Evolutionary conservation across 2,888 invertebrate species (phyloP), one percentile per base, ranked within the genome.

Genomic region (Pogonocherus hispidulus): DNA sequence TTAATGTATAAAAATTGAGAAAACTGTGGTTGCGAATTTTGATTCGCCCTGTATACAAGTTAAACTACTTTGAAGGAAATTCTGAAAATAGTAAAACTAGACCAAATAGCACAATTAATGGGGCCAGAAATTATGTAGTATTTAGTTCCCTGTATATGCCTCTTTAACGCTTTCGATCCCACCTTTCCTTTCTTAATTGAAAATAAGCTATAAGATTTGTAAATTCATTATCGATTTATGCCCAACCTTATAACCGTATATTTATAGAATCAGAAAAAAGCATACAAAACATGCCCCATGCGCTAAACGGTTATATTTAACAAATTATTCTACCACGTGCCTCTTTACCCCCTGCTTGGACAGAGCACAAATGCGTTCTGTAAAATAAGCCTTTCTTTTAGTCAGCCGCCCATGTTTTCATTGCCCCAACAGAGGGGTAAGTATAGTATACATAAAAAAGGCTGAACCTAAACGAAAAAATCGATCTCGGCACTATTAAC

Each of bases 291-390:
- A 54, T 60, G 60, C 60, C 59, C 44, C 60, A 60, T 54, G 60
- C 60, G 66, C 66, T 54, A 52, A 66, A 54, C 66, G 46, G 66
- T 52, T 66, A 66, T 66, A 66, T 60, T 60, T 66, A 62, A 62
- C 62, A 62, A 51, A 62, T 32, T 46, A 20, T 22, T 18, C 51
- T 51, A 62, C 37, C 62, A 62, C 62, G 62, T 62, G 62, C 62
- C 37, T 22, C 11, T 11, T 49, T 62, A 32, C 62, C 62, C 62
- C 62, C 62, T 20, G 62, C 62, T 62, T 51, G 22, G 62, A 1
- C 18, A 22, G 32, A 59, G 32, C 23, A 32, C 32, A 22, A 41
- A 22, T 32, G 23, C 18, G 22, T 16, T 16, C 22, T 44, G 8
- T 23, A 14, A 57, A 32, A 46, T 46, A 16, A 41, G 44, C 16